These are phyloP conservation scores for Nymphalis io DNA, from an alignment of 1,140 invertebrate species.

Conservation along the genomic window DNA sequence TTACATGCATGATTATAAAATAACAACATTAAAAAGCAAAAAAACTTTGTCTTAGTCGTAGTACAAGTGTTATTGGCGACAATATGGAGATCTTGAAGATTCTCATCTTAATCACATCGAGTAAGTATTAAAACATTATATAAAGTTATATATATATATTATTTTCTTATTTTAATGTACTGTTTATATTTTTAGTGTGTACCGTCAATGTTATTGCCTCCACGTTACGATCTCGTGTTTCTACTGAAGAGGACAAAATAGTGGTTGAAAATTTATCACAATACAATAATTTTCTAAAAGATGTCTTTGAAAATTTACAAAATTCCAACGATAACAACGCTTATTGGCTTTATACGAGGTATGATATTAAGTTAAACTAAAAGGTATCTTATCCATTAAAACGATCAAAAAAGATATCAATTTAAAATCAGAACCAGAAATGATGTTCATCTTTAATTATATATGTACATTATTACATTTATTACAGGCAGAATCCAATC, in stretches of 20 bases:
- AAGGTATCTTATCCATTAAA: background rate
- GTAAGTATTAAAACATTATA: too few relatives aligned
- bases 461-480: conserved; percentile 9
- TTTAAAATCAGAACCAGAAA: too few relatives aligned
- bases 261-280: conserved; percentile 2
- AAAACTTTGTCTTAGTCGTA: too few relatives aligned
- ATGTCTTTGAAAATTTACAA: conserved; percentile 9
- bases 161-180: conserved; percentile 46
- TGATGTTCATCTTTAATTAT: too few relatives aligned
- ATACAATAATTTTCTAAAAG: background rate
- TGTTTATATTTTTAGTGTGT: background rate
- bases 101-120: too few relatives aligned
- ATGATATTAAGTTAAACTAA: background rate
- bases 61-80: too few relatives aligned
- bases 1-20: too few relatives aligned
- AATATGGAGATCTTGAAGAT: too few relatives aligned
- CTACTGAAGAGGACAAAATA: background rate
- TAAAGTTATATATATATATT: too few relatives aligned
- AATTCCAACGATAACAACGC: conserved; percentile 37
- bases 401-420: too few relatives aligned
- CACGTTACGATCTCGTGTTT: background rate
- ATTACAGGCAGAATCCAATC: conserved; percentile 45
- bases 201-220: background rate
- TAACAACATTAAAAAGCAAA: too few relatives aligned
- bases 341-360: conserved; percentile 54